Conservation (phyloP, 2,888 invertebrate species). For the Drosophila cracens region DNA sequence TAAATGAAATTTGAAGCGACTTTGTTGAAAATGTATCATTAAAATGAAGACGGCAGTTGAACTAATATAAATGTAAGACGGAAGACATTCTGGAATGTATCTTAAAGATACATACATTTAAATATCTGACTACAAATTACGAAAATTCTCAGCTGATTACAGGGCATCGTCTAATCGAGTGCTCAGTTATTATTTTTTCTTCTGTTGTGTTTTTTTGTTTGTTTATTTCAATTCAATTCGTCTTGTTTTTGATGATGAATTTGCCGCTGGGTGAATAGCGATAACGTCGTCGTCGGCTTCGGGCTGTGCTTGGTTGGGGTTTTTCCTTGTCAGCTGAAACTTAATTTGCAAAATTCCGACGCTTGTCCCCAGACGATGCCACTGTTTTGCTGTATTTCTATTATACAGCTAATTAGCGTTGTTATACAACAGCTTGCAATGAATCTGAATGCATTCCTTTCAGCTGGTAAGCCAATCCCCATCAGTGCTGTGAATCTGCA, state of each 20-base stretch:
- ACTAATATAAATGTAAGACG: neutral
- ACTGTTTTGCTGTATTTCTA: neutral
- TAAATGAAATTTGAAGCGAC: neutral
- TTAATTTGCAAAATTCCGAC: conserved; percentile 58
- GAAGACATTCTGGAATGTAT: neutral
- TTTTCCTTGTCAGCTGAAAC: conserved; percentile 56
- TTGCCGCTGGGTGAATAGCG: conserved; percentile 4
- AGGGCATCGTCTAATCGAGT: neutral
- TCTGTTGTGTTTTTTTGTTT: neutral
- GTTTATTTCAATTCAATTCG: neutral
- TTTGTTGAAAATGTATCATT: neutral
- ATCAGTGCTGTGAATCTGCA: conserved; percentile 65
- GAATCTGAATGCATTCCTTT: conserved; percentile 57
- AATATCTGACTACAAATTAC: neutral
- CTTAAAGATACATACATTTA: neutral
- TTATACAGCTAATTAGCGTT: conserved; percentile 60
- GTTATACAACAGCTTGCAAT: conserved; percentile 51
- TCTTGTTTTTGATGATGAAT: conserved; percentile 10
- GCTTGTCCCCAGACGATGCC: conserved; percentile 36
- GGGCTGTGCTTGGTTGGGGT: conserved; percentile 22
- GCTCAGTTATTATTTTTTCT: neutral
- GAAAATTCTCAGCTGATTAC: neutral
- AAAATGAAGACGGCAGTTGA: neutral
- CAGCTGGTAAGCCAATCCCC: conserved; percentile 62
- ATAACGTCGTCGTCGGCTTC: neutral